Conservation (phyloP, 2,113 vertebrate genomes). For the Zosterops pallidus region DNA sequence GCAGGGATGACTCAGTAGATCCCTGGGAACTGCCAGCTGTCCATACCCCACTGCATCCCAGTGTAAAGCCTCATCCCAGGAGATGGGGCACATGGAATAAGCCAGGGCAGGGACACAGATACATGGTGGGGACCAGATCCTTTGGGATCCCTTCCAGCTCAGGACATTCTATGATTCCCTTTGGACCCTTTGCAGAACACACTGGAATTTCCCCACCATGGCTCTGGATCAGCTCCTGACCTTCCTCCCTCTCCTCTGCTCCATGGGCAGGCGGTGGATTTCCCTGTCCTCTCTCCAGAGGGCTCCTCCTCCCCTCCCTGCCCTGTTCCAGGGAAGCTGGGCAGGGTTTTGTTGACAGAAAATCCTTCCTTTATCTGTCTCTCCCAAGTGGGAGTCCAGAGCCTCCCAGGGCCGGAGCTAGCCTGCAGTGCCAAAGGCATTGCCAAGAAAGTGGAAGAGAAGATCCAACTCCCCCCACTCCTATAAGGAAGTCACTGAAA, state of each 20-base stretch:
- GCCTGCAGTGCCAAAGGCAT: background rate
- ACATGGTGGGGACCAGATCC: background rate
- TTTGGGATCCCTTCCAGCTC: background rate
- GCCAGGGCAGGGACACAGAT: background rate
- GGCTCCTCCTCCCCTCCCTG: background rate
- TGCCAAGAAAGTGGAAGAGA: constrained; percentile 61
- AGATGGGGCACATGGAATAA: accelerated
- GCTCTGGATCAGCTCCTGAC: background rate
- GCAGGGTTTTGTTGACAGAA: constrained; percentile 55
- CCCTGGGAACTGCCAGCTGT: background rate
- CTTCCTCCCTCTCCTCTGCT: background rate
- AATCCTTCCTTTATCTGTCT: constrained; percentile 58
- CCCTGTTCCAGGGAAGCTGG: constrained; percentile 14
- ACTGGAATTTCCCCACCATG: background rate
- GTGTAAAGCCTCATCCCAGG: background rate
- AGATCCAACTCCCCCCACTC: background rate
- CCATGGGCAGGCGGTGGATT: accelerated
- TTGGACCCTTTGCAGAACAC: background rate
- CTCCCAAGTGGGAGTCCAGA: constrained; percentile 43
- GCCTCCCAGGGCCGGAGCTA: constrained; percentile 26
- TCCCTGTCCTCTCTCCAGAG: background rate
- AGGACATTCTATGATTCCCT: background rate
- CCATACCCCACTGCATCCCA: background rate
- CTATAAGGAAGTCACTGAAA: background rate
- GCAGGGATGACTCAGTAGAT: background rate